Evolutionary conservation across 1,140 invertebrate species (phyloP).

Genomic region (Nephila pilipes): DNA sequence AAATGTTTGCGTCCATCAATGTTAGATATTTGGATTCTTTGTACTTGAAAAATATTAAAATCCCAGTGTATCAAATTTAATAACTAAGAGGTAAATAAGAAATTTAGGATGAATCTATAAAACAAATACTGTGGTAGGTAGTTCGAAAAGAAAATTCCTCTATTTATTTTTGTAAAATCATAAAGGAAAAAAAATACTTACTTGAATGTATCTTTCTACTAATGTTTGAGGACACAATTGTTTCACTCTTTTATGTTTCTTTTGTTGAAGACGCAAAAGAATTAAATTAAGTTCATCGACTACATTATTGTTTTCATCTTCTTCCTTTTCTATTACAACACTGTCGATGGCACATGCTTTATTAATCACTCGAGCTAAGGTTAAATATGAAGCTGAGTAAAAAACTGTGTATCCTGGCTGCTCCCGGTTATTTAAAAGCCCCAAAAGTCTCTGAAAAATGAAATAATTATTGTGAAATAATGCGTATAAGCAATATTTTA

Average conservation of each 20-base stretch:
- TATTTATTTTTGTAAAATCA: too few relatives aligned
- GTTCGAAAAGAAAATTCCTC: too few relatives aligned
- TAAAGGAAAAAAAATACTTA: background rate
- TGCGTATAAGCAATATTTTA: too few relatives aligned
- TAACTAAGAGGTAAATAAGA: too few relatives aligned
- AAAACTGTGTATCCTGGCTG: background rate
- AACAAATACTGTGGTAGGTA: too few relatives aligned
- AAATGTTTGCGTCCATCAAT: too few relatives aligned
- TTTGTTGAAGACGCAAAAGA: background rate
- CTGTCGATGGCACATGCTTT: background rate
- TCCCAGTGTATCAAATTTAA: too few relatives aligned
- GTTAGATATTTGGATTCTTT: too few relatives aligned
- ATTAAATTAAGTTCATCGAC: background rate
- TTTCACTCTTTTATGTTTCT: background rate
- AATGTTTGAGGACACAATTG: background rate
- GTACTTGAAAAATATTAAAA: too few relatives aligned
- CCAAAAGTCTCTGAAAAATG: slow-evolving; percentile 11
- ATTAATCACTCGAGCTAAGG: slow-evolving; percentile 25
- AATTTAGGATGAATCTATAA: too few relatives aligned
- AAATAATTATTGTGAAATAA: too few relatives aligned
- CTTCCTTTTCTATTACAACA: background rate
- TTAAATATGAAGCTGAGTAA: slow-evolving; percentile 63
- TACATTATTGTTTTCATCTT: background rate
- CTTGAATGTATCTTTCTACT: background rate
- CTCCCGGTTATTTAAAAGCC: background rate